Conservation (phyloP, 2,797 vertebrate genomes). For the Coluber constrictor region DNA sequence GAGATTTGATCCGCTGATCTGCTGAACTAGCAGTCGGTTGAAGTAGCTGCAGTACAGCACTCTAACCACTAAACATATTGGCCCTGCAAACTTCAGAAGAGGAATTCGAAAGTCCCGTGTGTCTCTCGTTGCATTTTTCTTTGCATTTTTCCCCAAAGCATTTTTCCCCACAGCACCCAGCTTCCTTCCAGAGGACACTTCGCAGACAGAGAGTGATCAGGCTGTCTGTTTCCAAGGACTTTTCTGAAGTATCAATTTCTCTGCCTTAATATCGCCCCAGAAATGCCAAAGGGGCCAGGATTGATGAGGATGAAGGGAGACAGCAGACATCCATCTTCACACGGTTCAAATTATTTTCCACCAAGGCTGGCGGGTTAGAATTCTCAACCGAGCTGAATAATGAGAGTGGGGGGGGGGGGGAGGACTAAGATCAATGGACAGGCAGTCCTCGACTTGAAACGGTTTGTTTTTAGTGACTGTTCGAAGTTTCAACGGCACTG, state of each 20-base stretch:
- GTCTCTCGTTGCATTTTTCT: too few species aligned
- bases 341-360: not conserved
- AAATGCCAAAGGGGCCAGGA: conserved; percentile 16
- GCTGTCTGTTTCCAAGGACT: conserved; percentile 14
- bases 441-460: not conserved
- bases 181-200: not conserved
- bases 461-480: accelerated
- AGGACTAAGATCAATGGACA: not conserved
- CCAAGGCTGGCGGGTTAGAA: not conserved
- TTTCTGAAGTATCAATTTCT: conserved; percentile 7
- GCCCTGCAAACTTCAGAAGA: not conserved
- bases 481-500: not conserved
- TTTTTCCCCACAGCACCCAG: not conserved
- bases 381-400: not conserved
- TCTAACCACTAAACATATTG: not conserved
- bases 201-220: not conserved
- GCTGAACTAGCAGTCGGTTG: too few species aligned
- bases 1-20: too few species aligned
- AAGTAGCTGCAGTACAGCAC: too few species aligned
- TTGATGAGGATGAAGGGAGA: not conserved
- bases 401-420: too few species aligned
- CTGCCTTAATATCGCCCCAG: not conserved
- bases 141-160: not conserved
- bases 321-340: conserved; percentile 15
- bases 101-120: not conserved